These are phyloP conservation scores for Apamea sordens DNA, from an alignment of 2,888 invertebrate species.

Conservation along the genomic window DNA sequence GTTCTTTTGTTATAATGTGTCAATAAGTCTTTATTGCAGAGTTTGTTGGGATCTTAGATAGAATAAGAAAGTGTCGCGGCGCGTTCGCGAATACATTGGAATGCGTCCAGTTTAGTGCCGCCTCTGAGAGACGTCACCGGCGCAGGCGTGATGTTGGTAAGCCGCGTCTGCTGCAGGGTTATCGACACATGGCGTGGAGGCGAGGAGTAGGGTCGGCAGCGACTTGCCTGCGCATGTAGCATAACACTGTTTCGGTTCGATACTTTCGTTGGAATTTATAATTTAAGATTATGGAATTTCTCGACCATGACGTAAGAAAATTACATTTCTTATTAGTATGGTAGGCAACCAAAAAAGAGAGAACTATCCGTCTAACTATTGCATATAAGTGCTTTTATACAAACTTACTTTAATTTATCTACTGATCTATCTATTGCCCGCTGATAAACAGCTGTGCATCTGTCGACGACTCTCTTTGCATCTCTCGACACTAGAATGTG, in stretches of 20 bases:
- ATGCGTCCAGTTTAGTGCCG: constrained; percentile 84
- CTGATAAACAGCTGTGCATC: constrained; percentile 58
- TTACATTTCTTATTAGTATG: constrained; percentile 55
- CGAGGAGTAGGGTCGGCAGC: constrained; percentile 81
- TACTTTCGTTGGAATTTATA: constrained; percentile 78
- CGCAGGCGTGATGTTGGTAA: constrained; percentile 87
- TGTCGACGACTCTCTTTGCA: constrained; percentile 38
- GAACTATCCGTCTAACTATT: neutral
- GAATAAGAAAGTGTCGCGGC: constrained; percentile 76
- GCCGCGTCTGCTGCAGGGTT: constrained; percentile 85
- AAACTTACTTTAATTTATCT: constrained; percentile 13
- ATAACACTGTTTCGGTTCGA: constrained; percentile 85
- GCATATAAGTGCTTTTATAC: constrained; percentile 15
- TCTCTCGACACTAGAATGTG: constrained; percentile 47
- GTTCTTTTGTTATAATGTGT: constrained; percentile 47
- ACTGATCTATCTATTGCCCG: constrained; percentile 4
- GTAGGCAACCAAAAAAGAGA: constrained; percentile 31
- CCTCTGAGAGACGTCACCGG: constrained; percentile 83
- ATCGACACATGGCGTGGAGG: constrained; percentile 86
- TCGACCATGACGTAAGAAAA: constrained; percentile 66
- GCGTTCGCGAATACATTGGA: constrained; percentile 83
- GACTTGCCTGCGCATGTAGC: constrained; percentile 78
- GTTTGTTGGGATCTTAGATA: constrained; percentile 30
- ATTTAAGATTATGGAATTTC: constrained; percentile 69
- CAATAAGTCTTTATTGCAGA: constrained; percentile 33